Percentiles rank a stretch among this genome's conserved stretches.
phyloP scores from a whole-genome alignment of 2,113 vertebrate genomes.

The Pitta sordida region DNA sequence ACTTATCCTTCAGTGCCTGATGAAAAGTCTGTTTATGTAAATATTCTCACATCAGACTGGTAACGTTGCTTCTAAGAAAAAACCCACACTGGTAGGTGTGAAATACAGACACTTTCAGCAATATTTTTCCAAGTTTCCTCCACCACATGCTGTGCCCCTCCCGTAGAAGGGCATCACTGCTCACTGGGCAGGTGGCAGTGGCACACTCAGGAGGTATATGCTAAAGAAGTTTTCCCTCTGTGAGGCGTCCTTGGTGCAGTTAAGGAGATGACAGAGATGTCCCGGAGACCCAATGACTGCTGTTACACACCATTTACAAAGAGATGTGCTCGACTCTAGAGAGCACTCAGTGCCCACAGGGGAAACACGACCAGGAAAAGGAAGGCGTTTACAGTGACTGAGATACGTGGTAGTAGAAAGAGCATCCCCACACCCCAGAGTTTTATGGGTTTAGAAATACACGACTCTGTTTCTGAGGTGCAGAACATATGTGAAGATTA shows the following conservation, averaged over 20 bases:
- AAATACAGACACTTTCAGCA: neutral
- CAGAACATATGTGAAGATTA: neutral
- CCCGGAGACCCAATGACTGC: rapidly evolving
- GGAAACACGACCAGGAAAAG: neutral
- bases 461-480: neutral
- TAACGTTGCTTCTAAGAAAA: neutral
- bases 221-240: neutral
- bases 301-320: neutral
- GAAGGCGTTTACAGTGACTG: neutral
- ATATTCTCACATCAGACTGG: neutral
- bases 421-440: neutral
- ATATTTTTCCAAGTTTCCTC: neutral
- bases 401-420: neutral
- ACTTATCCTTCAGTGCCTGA: neutral
- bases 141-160: neutral
- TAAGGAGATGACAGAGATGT: neutral
- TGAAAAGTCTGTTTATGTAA: neutral
- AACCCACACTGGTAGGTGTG: rapidly evolving
- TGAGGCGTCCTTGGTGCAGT: neutral
- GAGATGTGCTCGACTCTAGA: neutral
- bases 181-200: neutral
- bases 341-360: neutral
- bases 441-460: neutral
- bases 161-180: too few species aligned
- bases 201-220: neutral